Evolutionary conservation across 2,888 invertebrate genomes (phyloP).

Genomic region (Tipula lateralis): DNA sequence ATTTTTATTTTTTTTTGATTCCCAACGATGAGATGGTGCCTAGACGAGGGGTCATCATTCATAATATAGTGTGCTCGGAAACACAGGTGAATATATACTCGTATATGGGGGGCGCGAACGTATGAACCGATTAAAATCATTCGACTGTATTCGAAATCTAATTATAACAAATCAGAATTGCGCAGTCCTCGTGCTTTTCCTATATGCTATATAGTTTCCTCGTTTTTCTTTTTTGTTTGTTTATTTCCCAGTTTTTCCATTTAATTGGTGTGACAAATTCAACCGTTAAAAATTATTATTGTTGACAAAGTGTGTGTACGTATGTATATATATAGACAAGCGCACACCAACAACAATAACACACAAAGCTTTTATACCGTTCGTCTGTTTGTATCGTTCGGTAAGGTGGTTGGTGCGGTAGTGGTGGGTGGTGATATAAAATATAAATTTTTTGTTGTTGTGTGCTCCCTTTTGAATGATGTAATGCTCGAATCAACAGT

Average conservation of each 20-base stretch:
- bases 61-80: background rate
- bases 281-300: constrained; percentile 11
- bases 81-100: background rate
- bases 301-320: constrained; percentile 12
- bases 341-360: background rate
- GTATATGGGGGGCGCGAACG: background rate
- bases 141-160: background rate
- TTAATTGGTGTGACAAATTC: constrained; percentile 24
- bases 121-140: background rate
- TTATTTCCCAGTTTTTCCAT: constrained; percentile 19
- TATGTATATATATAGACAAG: background rate
- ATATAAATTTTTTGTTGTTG: background rate
- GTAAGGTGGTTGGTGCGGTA: background rate
- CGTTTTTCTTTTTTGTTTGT: background rate
- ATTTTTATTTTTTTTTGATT: background rate
- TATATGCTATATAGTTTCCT: background rate
- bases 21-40: background rate
- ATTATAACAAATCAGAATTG: constrained; percentile 19
- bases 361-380: background rate
- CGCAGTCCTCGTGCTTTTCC: background rate
- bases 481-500: constrained; percentile 4
- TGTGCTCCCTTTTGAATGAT: too few relatives aligned
- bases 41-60: background rate
- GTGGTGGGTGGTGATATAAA: background rate
- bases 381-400: background rate